A percentile compares a stretch with the other conserved stretches of the same genome.
Conservation (phyloP, 2,113 vertebrate genomes). For the Myiopsitta monachus region DNA sequence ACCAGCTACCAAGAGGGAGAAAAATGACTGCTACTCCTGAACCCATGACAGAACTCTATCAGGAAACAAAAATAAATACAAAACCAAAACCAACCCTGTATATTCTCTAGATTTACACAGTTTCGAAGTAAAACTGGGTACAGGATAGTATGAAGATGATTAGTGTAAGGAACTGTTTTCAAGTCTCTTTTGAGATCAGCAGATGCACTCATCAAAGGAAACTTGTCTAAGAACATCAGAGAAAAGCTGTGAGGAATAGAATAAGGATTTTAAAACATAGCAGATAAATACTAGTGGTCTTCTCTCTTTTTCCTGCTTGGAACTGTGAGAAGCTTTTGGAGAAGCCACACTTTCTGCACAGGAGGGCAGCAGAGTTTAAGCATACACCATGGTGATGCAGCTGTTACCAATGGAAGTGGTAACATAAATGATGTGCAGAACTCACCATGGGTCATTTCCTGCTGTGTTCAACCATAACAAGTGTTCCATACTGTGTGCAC, state of each 20-base stretch:
- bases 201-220: not conserved
- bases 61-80: not conserved
- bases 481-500: not conserved
- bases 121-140: not conserved
- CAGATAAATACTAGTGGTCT: not conserved
- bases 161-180: not conserved
- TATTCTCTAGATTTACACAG: not conserved
- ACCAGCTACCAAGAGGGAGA: no score
- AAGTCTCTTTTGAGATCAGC: not conserved
- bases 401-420: not conserved
- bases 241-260: not conserved
- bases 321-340: not conserved
- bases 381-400: not conserved
- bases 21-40: no score
- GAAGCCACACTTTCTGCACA: not conserved
- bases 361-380: not conserved
- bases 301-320: not conserved
- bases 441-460: not conserved
- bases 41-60: no score
- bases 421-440: not conserved
- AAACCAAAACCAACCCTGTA: fast-evolving
- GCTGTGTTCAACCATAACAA: fast-evolving
- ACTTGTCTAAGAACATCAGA: not conserved
- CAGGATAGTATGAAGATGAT: not conserved
- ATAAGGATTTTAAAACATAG: not conserved